Evolutionary conservation across 1,140 invertebrate species (phyloP), one percentile per base, ranked within the genome.

Genomic region (Trigoniulus corallinus): DNA sequence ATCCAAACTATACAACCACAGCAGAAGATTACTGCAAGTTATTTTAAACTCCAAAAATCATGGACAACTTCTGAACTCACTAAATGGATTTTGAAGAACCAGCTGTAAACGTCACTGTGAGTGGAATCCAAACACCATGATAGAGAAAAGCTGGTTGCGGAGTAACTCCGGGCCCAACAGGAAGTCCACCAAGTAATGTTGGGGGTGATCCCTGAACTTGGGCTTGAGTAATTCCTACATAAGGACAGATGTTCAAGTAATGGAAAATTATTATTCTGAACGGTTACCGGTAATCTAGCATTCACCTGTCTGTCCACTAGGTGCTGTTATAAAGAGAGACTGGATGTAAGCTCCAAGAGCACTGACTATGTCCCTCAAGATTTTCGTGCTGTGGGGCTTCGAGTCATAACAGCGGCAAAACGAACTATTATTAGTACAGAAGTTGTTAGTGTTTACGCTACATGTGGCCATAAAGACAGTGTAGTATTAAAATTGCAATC

Each of bases 371-470:
- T 96, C 91, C 64, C 91, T 80, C 63, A 94, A 89, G 84, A 71
- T 66, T 53, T 92, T 91, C 2, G 87, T 92, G 10, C 87, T 84
- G 67, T 92, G 86, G 55, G 84, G 82, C 61, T 88, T 84, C 60
- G 95, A 78, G 70, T 97, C 91, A 67, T 96, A 98, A 54, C 83
- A 91, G 63, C 83, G 77, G 67, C 89, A 95, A 66, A 97, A 93
- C 52, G 83, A 88, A 52, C 70, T 71, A 53, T 47, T 42, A 54
- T 34, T n/a, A n/a, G n/a, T n/a, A n/a, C n/a, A n/a, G n/a, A n/a
- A n/a, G n/a, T n/a, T n/a, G n/a, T n/a, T n/a, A n/a, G n/a, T n/a
- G n/a, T n/a, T n/a, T n/a, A n/a, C n/a, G n/a, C n/a, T n/a, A n/a
- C n/a, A n/a, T n/a, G n/a, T n/a, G n/a, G n/a, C n/a, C n/a, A n/a